Base-by-base conservation (phyloP, 2,113 vertebrate genomes). In the Gallinago paraguaiae region DNA sequence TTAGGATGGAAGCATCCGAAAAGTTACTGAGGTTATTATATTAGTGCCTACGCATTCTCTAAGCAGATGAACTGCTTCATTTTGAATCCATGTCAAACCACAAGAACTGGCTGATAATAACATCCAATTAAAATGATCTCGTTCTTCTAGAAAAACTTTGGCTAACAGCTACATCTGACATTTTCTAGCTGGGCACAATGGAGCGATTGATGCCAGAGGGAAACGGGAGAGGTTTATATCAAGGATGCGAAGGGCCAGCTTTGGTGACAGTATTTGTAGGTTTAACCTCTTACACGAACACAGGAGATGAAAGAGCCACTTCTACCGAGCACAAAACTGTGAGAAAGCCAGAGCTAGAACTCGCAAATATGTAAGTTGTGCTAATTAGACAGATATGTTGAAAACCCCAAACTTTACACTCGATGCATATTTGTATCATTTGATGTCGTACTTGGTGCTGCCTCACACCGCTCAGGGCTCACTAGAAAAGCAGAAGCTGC, bases 321-420 rank as follows among this genome's bases (percentile, higher is more conserved):
- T 94, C 80, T 82, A 72, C 77, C 41, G 65, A 93, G 76, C 71
- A 67, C 25, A 39, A 64, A 78, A 50, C 71, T 60, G 50, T 50
- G 86, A 92, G 91, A 78, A 87, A 92, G 76, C 22, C 54, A 57
- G 89, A 83, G 86, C 24, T 16, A 48, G 71, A 54, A 54, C 71
- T 81, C 16, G 6, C 91, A 86, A 75, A 78, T n/a, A 51, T 4
- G 18, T 6, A 13, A 75, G 75, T 37, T 70, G 39, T 77, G 91
- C 93, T 96, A 95, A 94, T 96, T 90, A 94, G 89, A n/a, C 72
- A 95, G 95, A 91, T 88, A 72, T 61, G 94, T 65, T 82, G 60
- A 87, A 91, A 95, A 90, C 5, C 63, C 84, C 79, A 70, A 82
- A 79, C 82, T 93, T 93, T 43, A 70, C 25, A 18, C 74, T 87